phyloP scores from a whole-genome alignment of 1,140 invertebrate species.

The Platorchestia sp. region DNA sequence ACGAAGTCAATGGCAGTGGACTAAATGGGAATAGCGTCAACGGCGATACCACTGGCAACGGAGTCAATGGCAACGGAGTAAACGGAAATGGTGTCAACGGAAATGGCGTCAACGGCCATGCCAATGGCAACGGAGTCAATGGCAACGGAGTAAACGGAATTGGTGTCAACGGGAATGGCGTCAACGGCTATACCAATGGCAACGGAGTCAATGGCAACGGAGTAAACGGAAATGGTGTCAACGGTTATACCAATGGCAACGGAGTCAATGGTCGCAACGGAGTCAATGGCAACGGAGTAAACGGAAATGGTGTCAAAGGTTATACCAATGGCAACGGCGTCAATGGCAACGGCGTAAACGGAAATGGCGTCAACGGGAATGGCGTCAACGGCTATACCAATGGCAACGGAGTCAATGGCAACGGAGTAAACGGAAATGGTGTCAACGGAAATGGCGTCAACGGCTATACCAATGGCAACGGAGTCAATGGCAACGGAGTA shows the following conservation, averaged over 20 bases:
- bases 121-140: conserved; percentile 3
- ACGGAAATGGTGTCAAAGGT: no score
- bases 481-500: background rate
- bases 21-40: conserved; percentile 23
- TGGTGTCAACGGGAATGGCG: conserved; percentile 43
- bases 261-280: background rate
- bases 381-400: background rate
- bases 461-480: background rate
- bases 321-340: background rate
- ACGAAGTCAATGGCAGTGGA: conserved; percentile 18
- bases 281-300: background rate
- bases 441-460: background rate
- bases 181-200: background rate
- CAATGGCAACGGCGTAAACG: conserved; percentile 3
- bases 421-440: background rate
- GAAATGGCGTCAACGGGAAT: background rate
- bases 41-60: background rate
- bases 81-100: conserved; percentile 48
- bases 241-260: background rate
- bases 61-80: background rate
- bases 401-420: conserved; percentile 1
- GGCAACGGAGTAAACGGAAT: background rate
- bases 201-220: conserved; percentile 40
- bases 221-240: background rate
- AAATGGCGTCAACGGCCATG: background rate